Base-by-base conservation (phyloP, 2,888 invertebrate genomes). In the Synanthedon tipuliformis region DNA sequence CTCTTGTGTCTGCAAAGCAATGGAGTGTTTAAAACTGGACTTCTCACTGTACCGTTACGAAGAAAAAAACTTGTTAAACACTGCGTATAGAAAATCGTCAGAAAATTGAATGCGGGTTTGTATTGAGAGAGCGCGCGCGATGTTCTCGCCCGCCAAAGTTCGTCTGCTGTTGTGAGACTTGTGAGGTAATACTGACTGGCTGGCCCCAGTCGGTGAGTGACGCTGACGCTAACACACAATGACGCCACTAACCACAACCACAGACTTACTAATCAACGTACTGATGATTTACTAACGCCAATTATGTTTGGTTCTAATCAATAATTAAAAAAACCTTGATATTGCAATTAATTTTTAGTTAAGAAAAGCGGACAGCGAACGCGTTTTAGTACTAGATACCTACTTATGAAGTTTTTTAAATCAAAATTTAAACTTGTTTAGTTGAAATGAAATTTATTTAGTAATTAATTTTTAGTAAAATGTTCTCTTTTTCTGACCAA, bases 141-240 rank as follows among this genome's bases (percentile, higher is more conserved):
- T 59, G 57, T 62, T 63, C 53, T 61, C 59, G 72, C 60, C 52
- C 57, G 62, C 53, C 59, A 54, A 55, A 59, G 62, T 61, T 62
- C 61, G 63, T 66, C 65, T 63, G 66, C 57, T 57, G 56, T 55
- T 34, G 23, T 41, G 41, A 41, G 5, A n/a, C n/a, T n/a, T 41
- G 41, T 41, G 41, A 41, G 41, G 27, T 27, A 27, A 27, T 27
- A 34, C 34, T n/a, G n/a, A n/a, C n/a, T n/a, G n/a, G n/a, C n/a
- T 34, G 34, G 45, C n/a, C 13, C 45, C 13, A 45, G 45, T 45
- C 45, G n/a, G 13, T 45, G 45, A 13, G 45, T 45, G 41, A 41
- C 45, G 45, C 45, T 45, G 45, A 45, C 8, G 45, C n/a, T 45
- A 11, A 45, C 45, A 15, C 45, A 45, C 15, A 15, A 45, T 45